phyloP scores from a whole-genome alignment of 2,113 vertebrate species.

The Falcunculus frontatus region DNA sequence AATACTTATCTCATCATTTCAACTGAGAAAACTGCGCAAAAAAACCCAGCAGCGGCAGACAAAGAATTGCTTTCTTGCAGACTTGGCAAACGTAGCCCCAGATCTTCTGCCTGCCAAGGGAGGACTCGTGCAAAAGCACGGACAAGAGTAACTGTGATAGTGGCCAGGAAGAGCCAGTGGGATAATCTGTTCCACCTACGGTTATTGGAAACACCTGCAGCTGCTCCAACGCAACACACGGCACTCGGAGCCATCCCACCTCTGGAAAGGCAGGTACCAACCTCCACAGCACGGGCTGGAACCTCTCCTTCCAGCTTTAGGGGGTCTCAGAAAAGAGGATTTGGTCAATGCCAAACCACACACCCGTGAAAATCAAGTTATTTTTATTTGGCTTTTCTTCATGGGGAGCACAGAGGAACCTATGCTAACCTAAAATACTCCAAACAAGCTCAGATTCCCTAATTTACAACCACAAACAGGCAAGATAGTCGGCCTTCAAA shows the following conservation, averaged over 20 bases:
- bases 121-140: not conserved
- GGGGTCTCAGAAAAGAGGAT: not conserved
- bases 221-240: fast-evolving
- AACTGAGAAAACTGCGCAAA: not conserved
- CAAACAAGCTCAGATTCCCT: not conserved
- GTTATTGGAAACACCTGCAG: not conserved
- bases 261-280: not conserved
- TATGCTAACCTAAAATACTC: not conserved
- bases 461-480: not conserved
- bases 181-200: not conserved
- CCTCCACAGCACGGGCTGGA: fast-evolving
- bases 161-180: not conserved
- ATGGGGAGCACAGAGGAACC: not conserved
- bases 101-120: conserved; percentile 5
- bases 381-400: not conserved
- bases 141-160: not conserved
- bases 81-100: not conserved
- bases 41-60: not conserved
- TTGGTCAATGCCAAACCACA: not conserved
- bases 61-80: not conserved
- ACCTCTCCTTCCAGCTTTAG: not conserved
- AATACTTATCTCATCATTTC: not conserved
- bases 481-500: not conserved
- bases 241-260: not conserved
- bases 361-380: not conserved